phyloP scores from a whole-genome alignment of 2,888 invertebrate species.

The Nasonia oneida region DNA sequence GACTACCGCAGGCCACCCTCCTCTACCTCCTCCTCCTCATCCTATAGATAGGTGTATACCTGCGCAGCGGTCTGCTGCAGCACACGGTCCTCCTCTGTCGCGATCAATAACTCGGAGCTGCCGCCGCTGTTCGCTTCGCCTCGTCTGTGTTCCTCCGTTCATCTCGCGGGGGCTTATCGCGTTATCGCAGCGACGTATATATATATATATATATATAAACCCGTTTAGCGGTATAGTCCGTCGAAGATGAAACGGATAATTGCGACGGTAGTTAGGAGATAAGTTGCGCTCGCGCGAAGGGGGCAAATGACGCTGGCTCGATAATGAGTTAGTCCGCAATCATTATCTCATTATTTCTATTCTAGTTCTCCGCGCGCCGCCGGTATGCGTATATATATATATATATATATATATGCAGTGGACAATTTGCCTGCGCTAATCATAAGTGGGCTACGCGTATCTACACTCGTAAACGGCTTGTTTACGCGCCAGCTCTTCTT shows the following conservation, averaged over 20 bases:
- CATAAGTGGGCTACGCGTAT: neutral
- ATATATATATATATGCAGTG: neutral
- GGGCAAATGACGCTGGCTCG: slow-evolving; percentile 3
- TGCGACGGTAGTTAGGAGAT: neutral
- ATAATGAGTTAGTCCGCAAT: slow-evolving; percentile 1
- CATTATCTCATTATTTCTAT: slow-evolving; percentile 7
- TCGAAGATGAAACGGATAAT: neutral
- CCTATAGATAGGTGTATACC: slow-evolving; percentile 38
- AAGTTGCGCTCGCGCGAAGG: neutral
- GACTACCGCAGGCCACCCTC: slow-evolving; percentile 70
- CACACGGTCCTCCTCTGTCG: slow-evolving; percentile 40
- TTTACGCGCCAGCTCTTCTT: neutral
- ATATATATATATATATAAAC: neutral
- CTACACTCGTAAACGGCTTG: neutral
- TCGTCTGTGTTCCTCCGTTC: neutral
- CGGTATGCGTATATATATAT: neutral
- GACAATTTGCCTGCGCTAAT: neutral
- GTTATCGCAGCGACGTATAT: neutral
- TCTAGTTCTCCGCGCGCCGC: neutral
- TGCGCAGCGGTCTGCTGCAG: slow-evolving; percentile 12
- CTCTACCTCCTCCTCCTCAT: slow-evolving; percentile 65
- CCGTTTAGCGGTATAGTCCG: neutral
- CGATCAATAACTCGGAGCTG: slow-evolving; percentile 47
- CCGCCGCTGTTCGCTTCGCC: neutral
- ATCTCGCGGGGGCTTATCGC: neutral